Conservation (phyloP, 2,113 vertebrate genomes). For the Bambusicola thoracicus region DNA sequence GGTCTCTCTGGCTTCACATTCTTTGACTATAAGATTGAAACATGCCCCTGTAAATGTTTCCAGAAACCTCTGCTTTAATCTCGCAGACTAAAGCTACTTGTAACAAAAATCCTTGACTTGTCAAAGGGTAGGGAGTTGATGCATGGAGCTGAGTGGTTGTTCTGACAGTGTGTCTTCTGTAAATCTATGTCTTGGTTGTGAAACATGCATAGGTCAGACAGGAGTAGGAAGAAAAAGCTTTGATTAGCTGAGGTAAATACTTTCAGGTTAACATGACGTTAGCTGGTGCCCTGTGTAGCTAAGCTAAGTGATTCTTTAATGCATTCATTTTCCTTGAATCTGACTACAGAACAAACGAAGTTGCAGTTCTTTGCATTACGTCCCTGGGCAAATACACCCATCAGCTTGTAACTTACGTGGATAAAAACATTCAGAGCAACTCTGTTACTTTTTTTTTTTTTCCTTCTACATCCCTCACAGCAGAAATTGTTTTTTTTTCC, state of each 20-base stretch:
- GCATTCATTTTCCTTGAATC: neutral
- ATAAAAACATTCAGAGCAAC: neutral
- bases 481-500: neutral
- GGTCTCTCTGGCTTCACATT: neutral
- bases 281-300: neutral
- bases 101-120: rapidly evolving
- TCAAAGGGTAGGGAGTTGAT: neutral
- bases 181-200: neutral
- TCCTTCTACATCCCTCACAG: neutral
- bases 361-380: neutral
- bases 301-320: neutral
- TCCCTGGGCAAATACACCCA: neutral
- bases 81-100: neutral
- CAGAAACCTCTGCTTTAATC: neutral
- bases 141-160: neutral
- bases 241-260: neutral
- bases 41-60: neutral
- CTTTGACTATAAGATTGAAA: neutral
- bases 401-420: neutral
- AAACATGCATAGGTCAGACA: neutral
- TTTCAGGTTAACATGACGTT: neutral
- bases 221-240: neutral
- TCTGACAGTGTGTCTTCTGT: neutral
- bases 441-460: neutral
- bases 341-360: neutral